Percentiles rank a stretch among this genome's conserved stretches.
These are phyloP conservation scores for Microcebus griseorufus DNA, from an alignment of 2,113 vertebrate genomes.

Conservation along the genomic window DNA sequence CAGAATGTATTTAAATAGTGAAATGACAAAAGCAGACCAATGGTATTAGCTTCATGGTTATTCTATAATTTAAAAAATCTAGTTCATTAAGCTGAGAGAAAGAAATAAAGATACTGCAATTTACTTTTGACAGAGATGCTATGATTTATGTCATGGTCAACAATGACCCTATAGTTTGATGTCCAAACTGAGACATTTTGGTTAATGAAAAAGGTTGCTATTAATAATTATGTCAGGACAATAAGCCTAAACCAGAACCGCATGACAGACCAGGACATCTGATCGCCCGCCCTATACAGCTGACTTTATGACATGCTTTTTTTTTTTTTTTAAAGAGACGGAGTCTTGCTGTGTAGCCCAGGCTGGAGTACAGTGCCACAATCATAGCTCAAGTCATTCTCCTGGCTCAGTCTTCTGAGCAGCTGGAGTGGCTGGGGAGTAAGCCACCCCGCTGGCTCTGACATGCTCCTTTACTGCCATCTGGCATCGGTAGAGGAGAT, in stretches of 20 bases:
- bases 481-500: neutral
- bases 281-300: accelerated
- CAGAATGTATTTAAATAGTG: neutral
- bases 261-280: neutral
- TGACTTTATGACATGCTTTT: neutral
- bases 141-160: neutral
- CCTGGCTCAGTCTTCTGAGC: too few relatives aligned
- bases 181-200: neutral
- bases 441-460: neutral
- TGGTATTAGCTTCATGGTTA: neutral
- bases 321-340: too few relatives aligned
- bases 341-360: too few relatives aligned
- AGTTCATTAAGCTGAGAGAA: neutral
- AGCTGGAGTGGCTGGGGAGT: too few relatives aligned
- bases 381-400: too few relatives aligned
- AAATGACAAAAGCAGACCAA: neutral
- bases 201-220: neutral
- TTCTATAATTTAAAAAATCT: neutral
- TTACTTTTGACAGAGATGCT: neutral
- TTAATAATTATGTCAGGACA: neutral
- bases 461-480: neutral
- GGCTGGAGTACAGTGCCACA: too few relatives aligned
- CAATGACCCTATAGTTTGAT: neutral
- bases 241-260: too few relatives aligned
- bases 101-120: neutral